Percentiles rank a stretch among this genome's conserved stretches.
Conservation (phyloP, 53 echinoderm and acorn worm genomes). For the Hippasteria phrygiana region DNA sequence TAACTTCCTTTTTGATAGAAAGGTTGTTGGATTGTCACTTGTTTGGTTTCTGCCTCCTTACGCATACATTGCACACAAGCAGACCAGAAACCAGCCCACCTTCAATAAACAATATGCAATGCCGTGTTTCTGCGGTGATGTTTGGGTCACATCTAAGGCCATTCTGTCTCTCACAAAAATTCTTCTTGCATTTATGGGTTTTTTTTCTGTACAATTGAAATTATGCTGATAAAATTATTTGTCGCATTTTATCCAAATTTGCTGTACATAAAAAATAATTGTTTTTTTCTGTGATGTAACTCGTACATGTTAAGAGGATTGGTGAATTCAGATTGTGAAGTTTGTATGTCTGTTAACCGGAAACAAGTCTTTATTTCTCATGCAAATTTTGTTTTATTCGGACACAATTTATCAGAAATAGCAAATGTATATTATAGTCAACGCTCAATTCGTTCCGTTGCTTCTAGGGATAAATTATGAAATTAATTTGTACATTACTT, state of each 20-base stretch:
- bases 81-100: too few relatives aligned
- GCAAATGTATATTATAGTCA: not conserved
- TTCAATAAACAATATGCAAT: too few relatives aligned
- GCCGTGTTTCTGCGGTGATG: too few relatives aligned
- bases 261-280: slow-evolving; percentile 3
- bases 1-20: too few relatives aligned
- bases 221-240: not conserved
- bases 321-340: slow-evolving; percentile 12
- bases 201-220: not conserved
- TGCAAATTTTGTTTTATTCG: too few relatives aligned
- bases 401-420: not conserved
- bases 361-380: not conserved
- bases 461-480: slow-evolving; percentile 10
- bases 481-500: slow-evolving; percentile 47
- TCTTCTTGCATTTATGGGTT: too few relatives aligned
- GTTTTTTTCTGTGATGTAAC: not conserved
- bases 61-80: too few relatives aligned
- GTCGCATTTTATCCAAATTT: not conserved
- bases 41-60: too few relatives aligned
- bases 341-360: not conserved
- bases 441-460: not conserved
- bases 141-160: too few relatives aligned
- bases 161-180: too few relatives aligned
- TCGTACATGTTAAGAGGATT: not conserved
- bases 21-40: too few relatives aligned